Conservation (phyloP, 1,140 invertebrate genomes). For the Brachionus manjavacas region DNA sequence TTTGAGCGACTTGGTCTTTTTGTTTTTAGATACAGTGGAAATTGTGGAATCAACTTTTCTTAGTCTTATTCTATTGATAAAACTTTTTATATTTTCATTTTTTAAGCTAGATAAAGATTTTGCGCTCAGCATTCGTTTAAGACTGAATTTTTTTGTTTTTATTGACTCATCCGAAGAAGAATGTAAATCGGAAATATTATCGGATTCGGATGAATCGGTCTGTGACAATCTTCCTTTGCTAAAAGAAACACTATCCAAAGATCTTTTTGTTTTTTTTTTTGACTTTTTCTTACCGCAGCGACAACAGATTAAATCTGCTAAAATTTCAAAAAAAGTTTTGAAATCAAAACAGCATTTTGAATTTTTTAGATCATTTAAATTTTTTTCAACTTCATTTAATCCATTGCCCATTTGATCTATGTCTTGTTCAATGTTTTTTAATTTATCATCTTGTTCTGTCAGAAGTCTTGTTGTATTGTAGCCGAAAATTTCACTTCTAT, state of each 20-base stretch:
- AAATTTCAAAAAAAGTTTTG: background rate
- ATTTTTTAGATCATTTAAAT: slow-evolving; percentile 11
- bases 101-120: background rate
- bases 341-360: background rate
- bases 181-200: background rate
- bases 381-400: slow-evolving; percentile 15
- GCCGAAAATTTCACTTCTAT: slow-evolving; percentile 15
- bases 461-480: background rate
- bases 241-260: background rate
- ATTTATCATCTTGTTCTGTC: slow-evolving; percentile 13
- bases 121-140: background rate
- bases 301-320: background rate
- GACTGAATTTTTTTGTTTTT: background rate
- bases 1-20: background rate
- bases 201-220: background rate
- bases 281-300: background rate
- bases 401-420: background rate
- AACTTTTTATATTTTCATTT: slow-evolving; percentile 3
- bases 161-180: background rate
- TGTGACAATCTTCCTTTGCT: background rate
- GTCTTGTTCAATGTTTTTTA: background rate
- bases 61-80: background rate
- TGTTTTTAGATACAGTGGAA: background rate
- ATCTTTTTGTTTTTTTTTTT: background rate
- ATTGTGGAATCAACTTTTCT: background rate